Evolutionary conservation across 2,888 invertebrate species (phyloP).

Genomic region (Pegoplata infirma): DNA sequence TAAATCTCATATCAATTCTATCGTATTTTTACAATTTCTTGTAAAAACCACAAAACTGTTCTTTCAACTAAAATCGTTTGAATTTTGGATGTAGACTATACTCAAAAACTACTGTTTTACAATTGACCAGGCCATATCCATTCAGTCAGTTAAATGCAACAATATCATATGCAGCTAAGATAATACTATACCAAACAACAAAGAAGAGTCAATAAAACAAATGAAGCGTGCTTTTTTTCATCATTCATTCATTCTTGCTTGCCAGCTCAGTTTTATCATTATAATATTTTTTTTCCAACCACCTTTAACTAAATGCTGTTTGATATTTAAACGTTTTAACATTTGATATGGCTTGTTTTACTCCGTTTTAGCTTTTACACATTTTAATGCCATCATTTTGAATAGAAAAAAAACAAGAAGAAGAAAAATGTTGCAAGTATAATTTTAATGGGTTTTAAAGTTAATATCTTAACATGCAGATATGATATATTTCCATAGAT

Average conservation of each 20-base stretch:
- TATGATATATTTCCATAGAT: conserved; percentile 20
- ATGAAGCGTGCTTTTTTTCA: conserved; percentile 56
- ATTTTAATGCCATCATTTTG: conserved; percentile 36
- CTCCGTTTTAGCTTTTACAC: conserved; percentile 5
- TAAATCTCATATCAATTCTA: too few species aligned
- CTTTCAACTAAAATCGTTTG: conserved; percentile 23
- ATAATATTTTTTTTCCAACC: conserved; percentile 41
- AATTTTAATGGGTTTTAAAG: conserved; percentile 56
- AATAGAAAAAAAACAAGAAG: not conserved
- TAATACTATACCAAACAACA: too few species aligned
- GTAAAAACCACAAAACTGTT: too few species aligned
- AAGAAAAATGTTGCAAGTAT: conserved; percentile 40
- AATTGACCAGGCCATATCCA: conserved; percentile 18
- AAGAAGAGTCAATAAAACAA: conserved; percentile 59
- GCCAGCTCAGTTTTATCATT: conserved; percentile 1
- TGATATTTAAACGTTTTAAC: conserved; percentile 58
- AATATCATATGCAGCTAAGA: conserved; percentile 29
- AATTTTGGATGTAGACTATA: too few species aligned
- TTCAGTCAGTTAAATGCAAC: conserved; percentile 52
- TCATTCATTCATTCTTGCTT: conserved; percentile 7
- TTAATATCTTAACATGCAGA: conserved; percentile 54
- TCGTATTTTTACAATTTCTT: too few species aligned
- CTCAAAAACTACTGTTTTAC: too few species aligned
- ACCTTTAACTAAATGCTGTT: conserved; percentile 58
- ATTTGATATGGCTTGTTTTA: conserved; percentile 48